Conservation (phyloP, 2,113 vertebrate genomes). For the Eidolon helvum region DNA sequence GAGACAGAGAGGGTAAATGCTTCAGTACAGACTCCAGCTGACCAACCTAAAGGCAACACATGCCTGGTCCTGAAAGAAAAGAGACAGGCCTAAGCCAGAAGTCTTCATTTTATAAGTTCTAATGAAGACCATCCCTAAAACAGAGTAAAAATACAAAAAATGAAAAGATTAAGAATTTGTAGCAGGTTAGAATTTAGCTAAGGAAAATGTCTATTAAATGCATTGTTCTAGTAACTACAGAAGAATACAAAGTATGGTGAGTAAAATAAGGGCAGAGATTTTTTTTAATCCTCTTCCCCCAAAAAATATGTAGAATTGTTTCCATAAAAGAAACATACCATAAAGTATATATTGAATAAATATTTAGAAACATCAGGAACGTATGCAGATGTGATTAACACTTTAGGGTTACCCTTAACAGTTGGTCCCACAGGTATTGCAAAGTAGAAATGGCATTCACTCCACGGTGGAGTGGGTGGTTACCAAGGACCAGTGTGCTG, state of each 20-base stretch:
- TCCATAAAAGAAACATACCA: conserved; percentile 29
- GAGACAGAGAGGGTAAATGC: neutral
- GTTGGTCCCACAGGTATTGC: neutral
- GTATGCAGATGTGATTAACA: neutral
- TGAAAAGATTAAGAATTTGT: neutral
- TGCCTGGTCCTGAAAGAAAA: neutral
- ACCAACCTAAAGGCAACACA: neutral
- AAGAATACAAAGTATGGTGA: neutral
- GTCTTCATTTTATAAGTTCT: neutral
- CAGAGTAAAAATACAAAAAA: neutral
- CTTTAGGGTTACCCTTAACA: neutral
- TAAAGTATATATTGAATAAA: neutral
- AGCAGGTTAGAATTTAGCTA: neutral
- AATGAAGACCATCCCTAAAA: neutral
- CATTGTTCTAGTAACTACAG: neutral
- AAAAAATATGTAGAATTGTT: neutral
- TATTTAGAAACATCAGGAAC: neutral
- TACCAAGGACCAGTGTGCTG: neutral
- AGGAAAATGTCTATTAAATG: neutral
- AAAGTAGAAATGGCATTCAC: neutral
- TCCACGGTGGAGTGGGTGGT: neutral
- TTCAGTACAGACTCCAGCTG: neutral
- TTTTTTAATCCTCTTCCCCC: neutral
- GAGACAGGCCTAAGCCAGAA: neutral
- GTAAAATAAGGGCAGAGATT: neutral